Evolutionary conservation across 2,797 vertebrate species (phyloP).

Genomic region (Argyrosomus regius): DNA sequence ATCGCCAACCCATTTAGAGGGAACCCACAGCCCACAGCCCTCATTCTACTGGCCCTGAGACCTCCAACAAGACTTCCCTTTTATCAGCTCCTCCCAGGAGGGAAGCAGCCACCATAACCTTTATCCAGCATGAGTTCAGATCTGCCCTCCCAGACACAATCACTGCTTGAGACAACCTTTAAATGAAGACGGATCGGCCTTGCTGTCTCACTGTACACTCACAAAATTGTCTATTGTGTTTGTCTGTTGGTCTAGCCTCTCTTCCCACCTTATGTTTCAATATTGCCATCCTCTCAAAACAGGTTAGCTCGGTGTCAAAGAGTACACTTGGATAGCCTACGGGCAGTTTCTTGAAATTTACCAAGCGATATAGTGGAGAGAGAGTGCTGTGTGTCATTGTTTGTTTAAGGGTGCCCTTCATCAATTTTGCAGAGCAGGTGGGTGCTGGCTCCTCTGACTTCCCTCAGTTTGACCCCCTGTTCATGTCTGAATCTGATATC

Average conservation of each 20-base stretch:
- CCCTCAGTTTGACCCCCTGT: conserved; percentile 47
- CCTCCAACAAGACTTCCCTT: conserved; percentile 73
- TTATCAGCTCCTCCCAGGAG: conserved; percentile 64
- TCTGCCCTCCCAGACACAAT: conserved; percentile 72
- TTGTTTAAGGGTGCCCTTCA: conserved; percentile 51
- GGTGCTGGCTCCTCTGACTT: conserved; percentile 26
- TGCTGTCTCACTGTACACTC: conserved; percentile 54
- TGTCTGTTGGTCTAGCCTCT: conserved; percentile 39
- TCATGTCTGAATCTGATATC: conserved; percentile 41
- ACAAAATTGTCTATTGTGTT: conserved; percentile 66
- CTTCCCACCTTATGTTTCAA: conserved; percentile 56
- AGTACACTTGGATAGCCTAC: conserved; percentile 37
- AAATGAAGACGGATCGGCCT: conserved; percentile 78
- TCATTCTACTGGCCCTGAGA: conserved; percentile 48
- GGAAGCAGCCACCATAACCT: conserved; percentile 59
- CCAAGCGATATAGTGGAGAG: conserved; percentile 24
- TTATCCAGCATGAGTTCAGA: conserved; percentile 55
- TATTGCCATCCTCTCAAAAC: conserved; percentile 68
- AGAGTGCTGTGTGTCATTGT: conserved; percentile 27
- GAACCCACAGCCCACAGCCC: conserved; percentile 34
- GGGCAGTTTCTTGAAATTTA: conserved; percentile 51
- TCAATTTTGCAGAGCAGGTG: conserved; percentile 63
- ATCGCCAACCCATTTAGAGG: conserved; percentile 30
- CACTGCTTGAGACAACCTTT: conserved; percentile 72
- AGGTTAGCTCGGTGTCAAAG: conserved; percentile 62